phyloP scores from a whole-genome alignment of 2,888 invertebrate species.

The Andrena trimmerana region DNA sequence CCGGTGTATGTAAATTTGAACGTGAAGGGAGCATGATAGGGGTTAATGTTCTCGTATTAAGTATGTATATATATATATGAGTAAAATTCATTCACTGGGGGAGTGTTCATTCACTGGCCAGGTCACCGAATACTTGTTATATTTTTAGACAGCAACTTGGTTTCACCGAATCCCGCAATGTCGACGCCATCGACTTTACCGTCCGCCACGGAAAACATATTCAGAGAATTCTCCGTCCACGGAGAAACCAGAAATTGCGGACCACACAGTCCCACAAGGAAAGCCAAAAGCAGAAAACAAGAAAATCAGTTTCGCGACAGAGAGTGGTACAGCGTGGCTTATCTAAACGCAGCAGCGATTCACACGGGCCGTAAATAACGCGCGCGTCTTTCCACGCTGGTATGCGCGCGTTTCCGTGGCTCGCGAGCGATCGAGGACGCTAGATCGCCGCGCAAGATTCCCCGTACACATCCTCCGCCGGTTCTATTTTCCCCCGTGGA shows the following conservation, averaged over 20 bases:
- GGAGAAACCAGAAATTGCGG: constrained; percentile 11
- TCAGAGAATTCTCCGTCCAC: neutral
- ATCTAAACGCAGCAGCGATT: constrained; percentile 75
- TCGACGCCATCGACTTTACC: neutral
- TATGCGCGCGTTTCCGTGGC: constrained; percentile 51
- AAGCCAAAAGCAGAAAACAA: constrained; percentile 5
- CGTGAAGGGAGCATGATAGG: too few relatives aligned
- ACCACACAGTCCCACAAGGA: neutral
- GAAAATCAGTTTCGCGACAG: constrained; percentile 4
- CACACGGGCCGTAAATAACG: constrained; percentile 76
- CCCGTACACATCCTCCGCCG: neutral
- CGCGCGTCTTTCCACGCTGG: constrained; percentile 58
- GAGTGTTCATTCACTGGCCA: neutral
- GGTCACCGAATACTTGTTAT: neutral
- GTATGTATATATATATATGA: too few relatives aligned
- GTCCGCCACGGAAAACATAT: neutral
- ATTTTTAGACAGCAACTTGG: neutral
- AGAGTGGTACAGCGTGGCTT: constrained; percentile 71
- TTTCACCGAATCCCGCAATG: neutral
- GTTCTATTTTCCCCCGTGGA: neutral
- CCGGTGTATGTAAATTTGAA: too few relatives aligned
- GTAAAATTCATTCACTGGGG: too few relatives aligned
- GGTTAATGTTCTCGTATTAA: too few relatives aligned
- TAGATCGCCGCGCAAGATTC: neutral
- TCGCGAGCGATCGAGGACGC: constrained; percentile 3